Evolutionary conservation across 2,888 invertebrate species (phyloP), one percentile per base, ranked within the genome.

Genomic region (Orchesellides sinensis): DNA sequence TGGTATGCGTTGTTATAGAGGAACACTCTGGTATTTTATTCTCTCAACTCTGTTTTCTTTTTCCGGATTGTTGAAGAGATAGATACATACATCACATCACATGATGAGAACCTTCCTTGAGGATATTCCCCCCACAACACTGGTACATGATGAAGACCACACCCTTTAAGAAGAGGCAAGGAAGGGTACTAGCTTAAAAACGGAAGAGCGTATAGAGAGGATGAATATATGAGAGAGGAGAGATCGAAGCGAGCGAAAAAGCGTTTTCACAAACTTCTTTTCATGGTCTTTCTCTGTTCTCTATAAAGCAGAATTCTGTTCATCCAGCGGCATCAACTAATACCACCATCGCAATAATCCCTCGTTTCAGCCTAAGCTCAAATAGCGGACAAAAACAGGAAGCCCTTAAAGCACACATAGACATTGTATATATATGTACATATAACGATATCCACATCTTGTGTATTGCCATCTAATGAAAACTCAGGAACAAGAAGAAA

Each of bases 181-280:
- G 49, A 74, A 74, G 74, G 74, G 32, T 74, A 47, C 74, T n/a
- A 74, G 65, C 54, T 74, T 35, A 32, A 65, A 74, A 63, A 63
- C 32, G 27, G 12, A 27, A 54, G 32, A 4, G 35, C 19, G 35
- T 68, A 66, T 45, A 68, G 19, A 47, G 49, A 73, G 23, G 47
- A 19, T 29, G 25, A 59, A 10, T 17, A 17, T 2, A 17, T 49
- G 61, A 72, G 29, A 47, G 59, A 32, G 45, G 45, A 63, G 32
- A 63, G 32, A 72, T 59, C 45, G 23, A 47, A 73, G 59, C 25
- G 59, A 29, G 17, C 5, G 54, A 25, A 54, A 47, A 21, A 54
- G 54, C 54, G 21, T 54, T 54, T n/a, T 54, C 21, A 61, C 45
- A 72, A 70, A 70, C 32, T 17, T 72, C 59, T 45, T 49, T 47